These are phyloP conservation scores for Caenorhabditis wallacei DNA, from an alignment of 2,888 invertebrate genomes.

Conservation along the genomic window DNA sequence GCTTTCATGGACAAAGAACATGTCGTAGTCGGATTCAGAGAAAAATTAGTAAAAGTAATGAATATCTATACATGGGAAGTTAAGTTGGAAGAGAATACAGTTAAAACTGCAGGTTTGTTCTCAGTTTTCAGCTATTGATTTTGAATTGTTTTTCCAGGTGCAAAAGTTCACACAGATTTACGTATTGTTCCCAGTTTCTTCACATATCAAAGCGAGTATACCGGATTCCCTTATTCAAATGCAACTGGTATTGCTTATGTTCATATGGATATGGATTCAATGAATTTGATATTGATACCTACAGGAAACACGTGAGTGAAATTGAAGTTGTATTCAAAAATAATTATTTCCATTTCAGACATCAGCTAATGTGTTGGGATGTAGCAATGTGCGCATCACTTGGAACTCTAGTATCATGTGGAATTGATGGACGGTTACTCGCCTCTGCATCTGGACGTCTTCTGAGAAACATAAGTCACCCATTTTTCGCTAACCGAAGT, in stretches of 20 bases:
- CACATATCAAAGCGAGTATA: conserved; percentile 66
- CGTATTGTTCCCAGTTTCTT: conserved; percentile 60
- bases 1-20: conserved; percentile 49
- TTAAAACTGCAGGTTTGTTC: conserved; percentile 60
- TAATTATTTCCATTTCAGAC: too few relatives aligned
- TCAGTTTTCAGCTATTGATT: too few relatives aligned
- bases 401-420: conserved; percentile 62
- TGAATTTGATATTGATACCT: conserved; percentile 56
- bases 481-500: conserved; percentile 39
- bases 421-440: conserved; percentile 64
- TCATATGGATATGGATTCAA: conserved; percentile 33
- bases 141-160: conserved; percentile 9
- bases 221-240: conserved; percentile 14
- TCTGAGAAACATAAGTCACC: conserved; percentile 4
- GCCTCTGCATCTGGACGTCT: conserved; percentile 46
- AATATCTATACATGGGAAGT: conserved; percentile 52
- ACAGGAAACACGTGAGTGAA: conserved; percentile 59
- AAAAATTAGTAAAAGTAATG: conserved; percentile 57
- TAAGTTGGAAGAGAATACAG: conserved; percentile 58
- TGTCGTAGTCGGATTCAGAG: conserved; percentile 65
- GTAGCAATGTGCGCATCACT: conserved; percentile 48
- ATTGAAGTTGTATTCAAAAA: too few relatives aligned
- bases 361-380: conserved; percentile 65
- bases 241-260: conserved; percentile 55
- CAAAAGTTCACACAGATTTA: conserved; percentile 48